Base-by-base conservation (phyloP, 1,140 invertebrate genomes). In the Dryas iulia region DNA sequence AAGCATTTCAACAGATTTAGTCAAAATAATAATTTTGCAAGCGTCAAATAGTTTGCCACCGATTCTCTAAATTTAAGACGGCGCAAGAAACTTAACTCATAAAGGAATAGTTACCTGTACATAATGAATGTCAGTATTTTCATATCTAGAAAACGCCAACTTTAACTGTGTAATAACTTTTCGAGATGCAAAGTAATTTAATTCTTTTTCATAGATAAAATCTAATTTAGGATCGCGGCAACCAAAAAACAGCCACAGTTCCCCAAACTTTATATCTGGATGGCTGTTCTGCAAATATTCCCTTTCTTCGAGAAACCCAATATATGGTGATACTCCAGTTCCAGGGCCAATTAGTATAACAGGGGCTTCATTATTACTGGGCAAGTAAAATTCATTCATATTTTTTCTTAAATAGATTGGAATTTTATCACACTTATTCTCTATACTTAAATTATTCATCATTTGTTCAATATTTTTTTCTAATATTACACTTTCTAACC, bases 251-350 rank as follows among this genome's bases (percentile, higher is more conserved):
- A 98, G 83, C 85, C 94, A 94, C 8, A 89, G 86, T 60, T 92
- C 82, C 11, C 93, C 93, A 47, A 86, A 69, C 3, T 84, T 66
- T 25, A 59, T 35, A n/a, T 82, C 56, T 21, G 71, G 66, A 33
- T 77, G 76, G n/a, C 69, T 57, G 71, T 73, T 76, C 35, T 81
- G 77, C 64, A 88, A 66, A 68, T 75, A 21, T 82, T 87, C 72
- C 66, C 93, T 92, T 81, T 95, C 93, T 75, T 94, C 84, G 12
- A 95, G 75, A 77, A 95, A 95, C 12, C 94, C 94, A 68, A 94
- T 93, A 81, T 97, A 98, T 1, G 97, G 97, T 7, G 97, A 94
- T 23, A 97, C 87, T 11, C 97, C 97, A 30, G 96, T 97, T 12
- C 97, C 97, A 67, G 96, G 94, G 4, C 95, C 96, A 70, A 98